Base-by-base conservation (phyloP, 2,888 invertebrate genomes). In the Leucophenga montana region DNA sequence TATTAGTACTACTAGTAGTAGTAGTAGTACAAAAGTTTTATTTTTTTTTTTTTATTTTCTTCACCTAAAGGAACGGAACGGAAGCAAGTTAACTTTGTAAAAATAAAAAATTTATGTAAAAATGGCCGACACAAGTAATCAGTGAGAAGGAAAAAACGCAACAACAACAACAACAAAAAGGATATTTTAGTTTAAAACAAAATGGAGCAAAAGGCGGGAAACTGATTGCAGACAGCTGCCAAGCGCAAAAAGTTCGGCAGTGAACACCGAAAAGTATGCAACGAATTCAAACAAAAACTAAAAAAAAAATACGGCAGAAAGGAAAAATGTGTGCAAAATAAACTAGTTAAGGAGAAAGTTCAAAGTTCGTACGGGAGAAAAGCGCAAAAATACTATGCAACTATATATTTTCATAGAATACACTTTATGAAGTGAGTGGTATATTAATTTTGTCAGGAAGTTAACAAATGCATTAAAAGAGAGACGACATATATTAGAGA, bases 51-150 rank as follows among this genome's bases (percentile, higher is more conserved):
- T 2, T 27, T 27, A 27, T 4, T 27, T 4, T 27, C 27, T 3
- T 27, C 27, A 27, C 27, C 27, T 4, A 4, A 27, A 27, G 27
- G 27, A 46, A n/a, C 27, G 39, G 61, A 62, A 62, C 27, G 39
- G 61, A 62, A 62, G 44, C 44, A 44, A 62, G 61, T 62, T 62
- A 62, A 62, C 61, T 62, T 62, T 62, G 61, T 62, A 62, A 62
- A 62, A 44, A 62, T 62, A 62, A 39, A 62, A 61, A 27, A 62
- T 62, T 62, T 39, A 62, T 44, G 61, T 62, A 44, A 62, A n/a
- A 62, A 62, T 62, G 44, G 46, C 61, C 61, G 61, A 62, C 61
- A 62, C 61, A 44, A 39, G 61, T 62, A 62, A 62, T 62, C 61
- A 62, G 61, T 18, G 44, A 13, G 31, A 16, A 39, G 61, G 14